Evolutionary conservation across 2,113 vertebrate species (phyloP), one percentile per base, ranked within the genome.

Genomic region (Hyperoodon ampullatus): DNA sequence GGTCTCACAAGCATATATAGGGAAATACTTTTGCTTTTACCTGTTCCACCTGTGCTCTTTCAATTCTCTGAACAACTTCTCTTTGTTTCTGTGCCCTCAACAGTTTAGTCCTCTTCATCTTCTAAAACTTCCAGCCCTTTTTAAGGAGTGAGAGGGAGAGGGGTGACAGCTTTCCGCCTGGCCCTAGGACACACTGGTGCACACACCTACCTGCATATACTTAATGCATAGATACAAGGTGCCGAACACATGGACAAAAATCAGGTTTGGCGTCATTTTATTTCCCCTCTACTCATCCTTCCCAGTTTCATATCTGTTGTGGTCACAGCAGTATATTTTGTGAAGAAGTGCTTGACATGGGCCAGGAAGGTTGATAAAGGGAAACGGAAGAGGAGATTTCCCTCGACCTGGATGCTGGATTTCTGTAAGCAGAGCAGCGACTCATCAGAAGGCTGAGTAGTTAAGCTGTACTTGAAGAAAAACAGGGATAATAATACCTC

Each of bases 401-500:
- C 83, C 88, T 26, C 53, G 30, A 85, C 74, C 8, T 47, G 13
- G 94, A 94, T 33, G 35, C 92, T 91, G 78, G 39, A 61, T 30
- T n/a, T n/a, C 60, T 94, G 5, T 94, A 42, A 94, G 95, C 97
- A 93, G 89, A 96, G 92, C 13, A 95, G 42, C 75, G 33, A 21
- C 47, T 87, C 15, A 77, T 91, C 72, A 74, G 77, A 95, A 98
- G 66, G 21, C 77, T 95, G 42, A 35, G 6, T 71, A 92, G 88
- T 42, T 75, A 42, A 97, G 81, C 94, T 95, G 71, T 96, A 94
- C 96, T 88, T 92, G 91, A 98, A 96, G 80, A 97, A 68, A 80
- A 97, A n/a, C 60, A 93, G 97, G 93, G 72, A 97, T 97, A 97
- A 95, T 96, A 89, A 78, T 58, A 87, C 78, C 74, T 66, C 97